Base-by-base conservation (phyloP, 1,140 invertebrate species). In the Drosophila pachea region DNA sequence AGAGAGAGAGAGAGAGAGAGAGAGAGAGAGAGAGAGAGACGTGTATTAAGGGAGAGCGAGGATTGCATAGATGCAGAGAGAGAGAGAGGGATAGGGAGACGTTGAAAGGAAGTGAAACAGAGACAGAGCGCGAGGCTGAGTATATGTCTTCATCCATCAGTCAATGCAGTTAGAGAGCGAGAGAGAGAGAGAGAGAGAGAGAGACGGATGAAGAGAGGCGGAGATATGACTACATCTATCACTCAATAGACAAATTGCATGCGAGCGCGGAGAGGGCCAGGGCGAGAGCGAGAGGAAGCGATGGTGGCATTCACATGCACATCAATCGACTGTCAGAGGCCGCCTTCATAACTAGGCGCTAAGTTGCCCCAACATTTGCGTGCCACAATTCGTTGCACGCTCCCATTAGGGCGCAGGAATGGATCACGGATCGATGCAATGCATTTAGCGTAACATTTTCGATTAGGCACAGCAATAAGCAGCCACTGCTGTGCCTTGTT, bases 381-480 rank as follows among this genome's bases (percentile, higher is more conserved):
- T 66, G 59, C 63, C 54, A 66, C 54, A 70, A 70, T 66, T 66
- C 54, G 54, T 70, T 69, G 67, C 67, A 64, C 52, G 53, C 55
- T 59, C 38, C 64, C 56, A 67, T 67, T 53, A 62, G 47, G 31
- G 66, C 65, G 12, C 45, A 14, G 40, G 14, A 14, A 38, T 36
- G 45, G 36, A 50, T 33, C 31, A 63, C 35, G 63, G 68, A 71
- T 71, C 68, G 64, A 61, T 71, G 64, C 63, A 67, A 61, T 67
- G 64, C 52, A 71, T 71, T 67, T 67, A 71, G 63, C 68, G 64
- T 71, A 71, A 67, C 63, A 71, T 67, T 71, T 56, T 42, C 55
- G 56, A 71, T 68, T 71, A 66, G 59, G 29, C 22, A 67, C 68
- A 67, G 62, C 48, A 70, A 55, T 68, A 68, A 63, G 66, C 61